Evolutionary conservation across 64 coral and sea anemone genomes (phyloP).

Genomic region (Actinia tenebrosa): DNA sequence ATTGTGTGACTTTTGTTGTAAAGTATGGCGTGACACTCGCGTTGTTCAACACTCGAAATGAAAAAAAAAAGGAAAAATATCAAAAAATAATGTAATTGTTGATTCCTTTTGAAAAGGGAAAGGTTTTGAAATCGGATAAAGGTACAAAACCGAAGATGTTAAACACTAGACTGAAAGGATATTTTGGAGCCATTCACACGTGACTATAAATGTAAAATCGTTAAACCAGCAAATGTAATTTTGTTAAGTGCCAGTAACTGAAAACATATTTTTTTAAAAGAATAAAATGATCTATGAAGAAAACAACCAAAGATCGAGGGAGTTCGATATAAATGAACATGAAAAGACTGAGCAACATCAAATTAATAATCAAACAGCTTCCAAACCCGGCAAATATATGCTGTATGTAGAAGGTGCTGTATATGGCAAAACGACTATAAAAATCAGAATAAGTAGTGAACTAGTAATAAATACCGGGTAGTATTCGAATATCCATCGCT

Average conservation of each 20-base stretch:
- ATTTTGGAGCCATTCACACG: background rate
- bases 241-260: background rate
- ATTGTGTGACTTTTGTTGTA: background rate
- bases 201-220: background rate
- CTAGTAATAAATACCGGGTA: constrained; percentile 71
- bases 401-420: background rate
- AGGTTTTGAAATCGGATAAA: background rate
- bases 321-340: background rate
- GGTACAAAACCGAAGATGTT: background rate
- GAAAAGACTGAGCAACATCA: background rate
- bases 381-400: background rate
- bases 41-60: background rate
- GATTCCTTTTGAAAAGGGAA: background rate
- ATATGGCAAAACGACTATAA: background rate
- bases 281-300: background rate
- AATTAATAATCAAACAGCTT: background rate
- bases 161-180: no score
- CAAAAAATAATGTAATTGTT: background rate
- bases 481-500: constrained; percentile 96
- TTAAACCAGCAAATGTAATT: background rate
- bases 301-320: background rate
- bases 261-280: background rate
- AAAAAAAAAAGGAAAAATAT: background rate
- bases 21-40: background rate
- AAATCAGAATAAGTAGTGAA: background rate